These are phyloP conservation scores for Rhegmatorhina hoffmannsi DNA, from an alignment of 2,113 vertebrate species.

Conservation along the genomic window DNA sequence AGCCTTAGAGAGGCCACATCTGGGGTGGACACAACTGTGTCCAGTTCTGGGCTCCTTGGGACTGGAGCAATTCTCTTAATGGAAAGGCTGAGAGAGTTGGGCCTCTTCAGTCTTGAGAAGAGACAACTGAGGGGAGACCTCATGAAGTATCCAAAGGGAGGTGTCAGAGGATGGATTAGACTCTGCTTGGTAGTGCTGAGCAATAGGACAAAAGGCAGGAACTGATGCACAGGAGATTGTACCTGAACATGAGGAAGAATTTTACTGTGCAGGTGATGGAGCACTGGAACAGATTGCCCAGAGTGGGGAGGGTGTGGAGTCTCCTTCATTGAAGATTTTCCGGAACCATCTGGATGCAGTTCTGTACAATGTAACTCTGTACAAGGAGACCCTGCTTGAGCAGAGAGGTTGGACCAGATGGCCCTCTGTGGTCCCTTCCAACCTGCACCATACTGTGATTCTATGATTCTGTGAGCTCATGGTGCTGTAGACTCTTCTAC, in stretches of 20 bases:
- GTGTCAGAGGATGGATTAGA: no score
- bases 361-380: background rate
- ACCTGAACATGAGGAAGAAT: background rate
- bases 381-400: background rate
- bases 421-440: background rate
- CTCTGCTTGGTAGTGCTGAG: accelerated
- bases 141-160: background rate
- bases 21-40: background rate
- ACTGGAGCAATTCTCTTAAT: background rate
- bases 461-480: background rate
- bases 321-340: background rate
- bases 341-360: background rate
- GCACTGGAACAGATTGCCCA: background rate
- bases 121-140: background rate
- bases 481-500: background rate
- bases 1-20: background rate
- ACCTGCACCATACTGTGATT: background rate
- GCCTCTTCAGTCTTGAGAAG: background rate
- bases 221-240: background rate
- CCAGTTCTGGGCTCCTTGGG: background rate
- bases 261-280: background rate
- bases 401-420: background rate
- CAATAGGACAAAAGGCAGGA: background rate
- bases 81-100: background rate
- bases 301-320: background rate